phyloP scores from a whole-genome alignment of 2,888 invertebrate genomes.

The Stenodera caucasica region DNA sequence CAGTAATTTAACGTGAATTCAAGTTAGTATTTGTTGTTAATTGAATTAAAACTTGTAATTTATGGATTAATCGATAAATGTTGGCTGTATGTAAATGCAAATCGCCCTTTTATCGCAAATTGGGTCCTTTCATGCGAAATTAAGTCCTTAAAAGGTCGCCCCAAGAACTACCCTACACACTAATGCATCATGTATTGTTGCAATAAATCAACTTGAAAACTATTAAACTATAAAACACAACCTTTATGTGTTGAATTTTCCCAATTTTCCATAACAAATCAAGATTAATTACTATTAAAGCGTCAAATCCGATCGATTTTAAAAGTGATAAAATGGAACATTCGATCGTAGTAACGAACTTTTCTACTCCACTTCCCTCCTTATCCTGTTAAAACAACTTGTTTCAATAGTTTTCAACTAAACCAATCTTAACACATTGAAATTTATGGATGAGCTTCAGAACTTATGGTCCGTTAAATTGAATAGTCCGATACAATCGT shows the following conservation, averaged over 20 bases:
- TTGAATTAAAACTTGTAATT: slow-evolving; percentile 16
- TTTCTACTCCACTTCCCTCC: background rate
- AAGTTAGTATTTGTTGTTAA: slow-evolving; percentile 9
- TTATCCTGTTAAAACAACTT: background rate
- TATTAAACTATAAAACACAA: background rate
- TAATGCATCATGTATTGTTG: background rate
- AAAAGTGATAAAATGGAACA: background rate
- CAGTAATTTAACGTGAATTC: background rate
- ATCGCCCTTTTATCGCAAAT: slow-evolving; percentile 20
- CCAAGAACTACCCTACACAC: background rate
- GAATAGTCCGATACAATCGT: background rate
- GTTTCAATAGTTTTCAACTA: background rate
- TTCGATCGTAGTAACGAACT: background rate
- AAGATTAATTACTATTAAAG: no score
- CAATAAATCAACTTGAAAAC: background rate
- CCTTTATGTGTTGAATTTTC: background rate
- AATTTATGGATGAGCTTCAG: background rate
- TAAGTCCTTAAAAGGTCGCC: slow-evolving; percentile 15
- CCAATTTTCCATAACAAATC: no score
- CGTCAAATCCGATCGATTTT: no score
- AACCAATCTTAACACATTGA: background rate
- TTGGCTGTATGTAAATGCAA: slow-evolving; percentile 16
- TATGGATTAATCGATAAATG: slow-evolving; percentile 18
- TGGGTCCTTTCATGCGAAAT: slow-evolving; percentile 24
- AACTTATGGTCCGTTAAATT: slow-evolving; percentile 7